Evolutionary conservation across 2,888 invertebrate species (phyloP), one percentile per base, ranked within the genome.

Genomic region (Chaetogeoica ovagalla): DNA sequence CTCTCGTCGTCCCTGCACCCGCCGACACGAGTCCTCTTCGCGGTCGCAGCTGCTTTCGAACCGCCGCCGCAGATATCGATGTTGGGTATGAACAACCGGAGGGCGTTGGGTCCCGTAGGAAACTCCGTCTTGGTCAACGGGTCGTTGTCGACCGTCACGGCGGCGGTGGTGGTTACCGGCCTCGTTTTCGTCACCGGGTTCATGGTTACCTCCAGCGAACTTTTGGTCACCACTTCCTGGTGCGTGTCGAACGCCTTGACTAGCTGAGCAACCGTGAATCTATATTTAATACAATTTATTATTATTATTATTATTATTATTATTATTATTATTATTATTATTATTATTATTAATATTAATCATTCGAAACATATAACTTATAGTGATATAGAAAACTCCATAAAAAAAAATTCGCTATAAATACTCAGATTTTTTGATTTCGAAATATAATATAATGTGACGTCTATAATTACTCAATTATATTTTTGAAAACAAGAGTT

Each of bases 201-300:
- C 87, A 87, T 87, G n/a, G 87, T 87, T 23, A 87, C 86, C 81
- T 87, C 87, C 37, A 88, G 84, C 30, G 87, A 87, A 15, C 86
- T 85, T 82, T 86, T 86, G 55, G 87, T 86, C 2, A 87, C 87
- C 0, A 87, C 86, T 82, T 88, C 87, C 83, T 88, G 87, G 81
- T 88, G 88, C 59, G 86, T 86, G 83, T 88, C 88, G 83, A 87
- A 88, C 9, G 88, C 88, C 3, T 87, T 87, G 3, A 88, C 86
- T 17, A 88, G 83, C 82, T 88, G 88, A 7, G 87, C 87, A 0
- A 88, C 88, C 0, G 87, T 86, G 83, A 86, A 88, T 72, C 87
- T 79, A n/a, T 13, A 30, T 30, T 30, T 30, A 30, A 30, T 30
- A 30, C 30, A 30, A 30, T 30, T 30, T 30, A 30, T 30, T 30